Evolutionary conservation across 2,888 invertebrate species (phyloP).

Genomic region (Luperina testacea): DNA sequence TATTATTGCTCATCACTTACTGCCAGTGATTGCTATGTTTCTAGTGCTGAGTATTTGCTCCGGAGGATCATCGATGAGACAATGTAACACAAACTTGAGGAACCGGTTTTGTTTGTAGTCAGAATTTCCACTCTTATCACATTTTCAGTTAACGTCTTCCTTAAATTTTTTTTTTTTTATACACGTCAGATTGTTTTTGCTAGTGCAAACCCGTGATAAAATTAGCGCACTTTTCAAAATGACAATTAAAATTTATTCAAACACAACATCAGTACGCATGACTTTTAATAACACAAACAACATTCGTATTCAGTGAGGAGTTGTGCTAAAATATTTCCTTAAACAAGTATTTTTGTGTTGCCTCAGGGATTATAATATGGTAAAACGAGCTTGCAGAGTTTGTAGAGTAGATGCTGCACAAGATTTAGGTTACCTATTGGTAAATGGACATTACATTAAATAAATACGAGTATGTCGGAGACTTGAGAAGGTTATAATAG

Average conservation of each 20-base stretch:
- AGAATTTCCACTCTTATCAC: not conserved
- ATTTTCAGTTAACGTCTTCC: not conserved
- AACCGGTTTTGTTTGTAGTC: not conserved
- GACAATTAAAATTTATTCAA: not conserved
- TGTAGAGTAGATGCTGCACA: not conserved
- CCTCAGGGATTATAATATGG: not conserved
- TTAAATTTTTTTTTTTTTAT: not conserved
- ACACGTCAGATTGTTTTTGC: no score
- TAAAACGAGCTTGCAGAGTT: not conserved
- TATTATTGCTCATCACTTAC: not conserved
- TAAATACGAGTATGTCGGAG: no score
- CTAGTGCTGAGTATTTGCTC: not conserved
- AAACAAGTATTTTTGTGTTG: not conserved
- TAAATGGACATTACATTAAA: not conserved
- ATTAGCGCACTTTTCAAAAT: no score
- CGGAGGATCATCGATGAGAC: not conserved
- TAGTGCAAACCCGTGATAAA: no score
- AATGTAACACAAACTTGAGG: not conserved
- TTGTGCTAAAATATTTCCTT: not conserved
- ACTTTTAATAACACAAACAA: slow-evolving; percentile 2
- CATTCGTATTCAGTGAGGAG: not conserved
- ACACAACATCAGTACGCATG: slow-evolving; percentile 13
- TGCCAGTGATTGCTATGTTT: not conserved
- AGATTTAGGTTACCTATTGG: not conserved
- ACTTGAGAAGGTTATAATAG: not conserved